Percentiles rank a stretch among this genome's conserved stretches.
phyloP scores from a whole-genome alignment of 2,888 invertebrate species.

The Salpingus planirostris region DNA sequence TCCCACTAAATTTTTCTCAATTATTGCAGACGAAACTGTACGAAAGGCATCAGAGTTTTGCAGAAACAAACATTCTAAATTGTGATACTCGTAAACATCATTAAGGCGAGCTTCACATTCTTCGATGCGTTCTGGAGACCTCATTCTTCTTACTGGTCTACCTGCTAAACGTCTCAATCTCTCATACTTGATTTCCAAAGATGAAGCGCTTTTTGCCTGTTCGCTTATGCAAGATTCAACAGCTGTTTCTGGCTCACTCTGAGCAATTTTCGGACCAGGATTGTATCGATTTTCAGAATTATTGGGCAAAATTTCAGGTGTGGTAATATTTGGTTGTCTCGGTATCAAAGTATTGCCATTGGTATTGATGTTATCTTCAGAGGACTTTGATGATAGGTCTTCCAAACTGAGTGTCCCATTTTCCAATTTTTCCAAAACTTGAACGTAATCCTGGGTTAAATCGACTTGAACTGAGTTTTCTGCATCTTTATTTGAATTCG shows the following conservation, averaged over 20 bases:
- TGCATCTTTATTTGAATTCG: slow-evolving; percentile 17
- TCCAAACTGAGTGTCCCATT: slow-evolving; percentile 29
- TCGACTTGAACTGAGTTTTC: slow-evolving; percentile 25
- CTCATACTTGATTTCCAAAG: slow-evolving; percentile 24
- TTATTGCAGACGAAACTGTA: slow-evolving; percentile 15
- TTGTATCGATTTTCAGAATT: too few relatives aligned
- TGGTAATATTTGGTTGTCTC: too few relatives aligned
- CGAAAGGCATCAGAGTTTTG: slow-evolving; percentile 23
- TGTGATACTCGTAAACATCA: slow-evolving; percentile 24
- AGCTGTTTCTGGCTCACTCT: not conserved
- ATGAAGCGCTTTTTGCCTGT: too few relatives aligned
- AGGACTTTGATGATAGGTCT: too few relatives aligned
- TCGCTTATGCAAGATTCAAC: too few relatives aligned
- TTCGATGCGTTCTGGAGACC: slow-evolving; percentile 17
- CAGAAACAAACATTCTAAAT: slow-evolving; percentile 25
- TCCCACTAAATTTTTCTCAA: slow-evolving; percentile 22
- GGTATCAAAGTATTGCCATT: too few relatives aligned
- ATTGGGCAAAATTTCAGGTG: too few relatives aligned
- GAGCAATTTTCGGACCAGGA: too few relatives aligned
- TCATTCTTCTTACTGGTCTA: slow-evolving; percentile 23
- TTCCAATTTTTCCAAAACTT: slow-evolving; percentile 30
- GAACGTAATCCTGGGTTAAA: slow-evolving; percentile 29
- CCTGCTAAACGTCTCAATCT: slow-evolving; percentile 26
- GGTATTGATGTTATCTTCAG: too few relatives aligned
- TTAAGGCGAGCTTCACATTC: slow-evolving; percentile 20